These are phyloP conservation scores for Gulo gulo DNA, from an alignment of 2,113 vertebrate genomes.

Conservation along the genomic window DNA sequence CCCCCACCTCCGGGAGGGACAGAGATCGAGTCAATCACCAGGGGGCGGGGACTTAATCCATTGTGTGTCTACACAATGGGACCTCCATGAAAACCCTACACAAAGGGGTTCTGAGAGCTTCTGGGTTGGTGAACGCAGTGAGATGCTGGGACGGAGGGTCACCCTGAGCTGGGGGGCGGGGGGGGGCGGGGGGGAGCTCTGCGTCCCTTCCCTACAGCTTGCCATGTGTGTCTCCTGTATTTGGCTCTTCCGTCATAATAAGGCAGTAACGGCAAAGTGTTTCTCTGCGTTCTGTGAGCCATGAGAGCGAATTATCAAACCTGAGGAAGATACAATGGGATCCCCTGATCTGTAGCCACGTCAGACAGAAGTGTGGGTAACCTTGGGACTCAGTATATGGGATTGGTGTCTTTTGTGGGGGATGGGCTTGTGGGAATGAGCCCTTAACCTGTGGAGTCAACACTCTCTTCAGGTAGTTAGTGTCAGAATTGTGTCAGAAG, in stretches of 20 bases:
- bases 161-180: background rate
- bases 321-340: background rate
- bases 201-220: background rate
- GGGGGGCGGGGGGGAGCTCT: accelerated
- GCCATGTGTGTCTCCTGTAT: background rate
- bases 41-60: background rate
- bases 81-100: background rate
- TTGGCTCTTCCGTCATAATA: background rate
- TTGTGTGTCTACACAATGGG: no score
- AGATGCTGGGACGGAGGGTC: accelerated
- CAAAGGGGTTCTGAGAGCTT: background rate
- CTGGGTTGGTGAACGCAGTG: background rate
- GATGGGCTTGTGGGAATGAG: background rate
- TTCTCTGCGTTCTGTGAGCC: background rate
- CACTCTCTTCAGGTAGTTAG: background rate
- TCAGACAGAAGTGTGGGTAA: background rate
- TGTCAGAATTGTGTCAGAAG: background rate
- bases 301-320: background rate
- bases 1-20: background rate
- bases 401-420: background rate
- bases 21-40: background rate
- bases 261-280: background rate
- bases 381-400: background rate
- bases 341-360: background rate
- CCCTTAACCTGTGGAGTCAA: background rate